Evolutionary conservation across 1,140 invertebrate species (phyloP).

Genomic region (Anastatus disparis): DNA sequence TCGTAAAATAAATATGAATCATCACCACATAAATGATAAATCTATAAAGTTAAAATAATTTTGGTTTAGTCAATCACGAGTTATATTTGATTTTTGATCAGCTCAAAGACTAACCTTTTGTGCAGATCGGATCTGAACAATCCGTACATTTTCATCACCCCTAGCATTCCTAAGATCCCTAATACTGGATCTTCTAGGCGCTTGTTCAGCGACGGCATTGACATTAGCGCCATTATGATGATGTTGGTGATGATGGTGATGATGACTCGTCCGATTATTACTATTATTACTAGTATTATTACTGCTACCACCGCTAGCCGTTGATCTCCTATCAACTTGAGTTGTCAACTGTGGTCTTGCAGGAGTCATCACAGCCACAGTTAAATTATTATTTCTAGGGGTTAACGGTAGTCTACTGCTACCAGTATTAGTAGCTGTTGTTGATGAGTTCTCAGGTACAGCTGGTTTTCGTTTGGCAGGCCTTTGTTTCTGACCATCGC

Average conservation of each 20-base stretch:
- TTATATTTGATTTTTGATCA: no score
- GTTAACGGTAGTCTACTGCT: background rate
- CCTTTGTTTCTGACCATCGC: background rate
- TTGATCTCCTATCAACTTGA: background rate
- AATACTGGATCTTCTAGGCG: slow-evolving; percentile 40
- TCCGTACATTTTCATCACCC: slow-evolving; percentile 47
- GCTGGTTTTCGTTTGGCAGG: background rate
- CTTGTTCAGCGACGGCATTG: slow-evolving; percentile 22
- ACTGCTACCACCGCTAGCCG: background rate
- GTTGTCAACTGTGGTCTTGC: slow-evolving; percentile 8
- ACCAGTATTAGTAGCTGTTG: background rate
- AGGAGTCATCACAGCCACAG: background rate
- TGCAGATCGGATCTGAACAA: slow-evolving; percentile 52
- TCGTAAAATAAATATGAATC: no score
- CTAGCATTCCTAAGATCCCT: slow-evolving; percentile 43
- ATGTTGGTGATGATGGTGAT: slow-evolving; percentile 8
- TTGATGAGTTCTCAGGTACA: background rate
- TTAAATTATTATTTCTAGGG: background rate
- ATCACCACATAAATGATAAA: no score
- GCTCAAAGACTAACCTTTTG: slow-evolving; percentile 56
- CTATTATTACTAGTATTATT: background rate
- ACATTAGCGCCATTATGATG: background rate
- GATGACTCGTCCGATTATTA: background rate
- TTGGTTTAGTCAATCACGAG: no score
- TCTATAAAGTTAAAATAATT: no score